These are phyloP conservation scores for Hemicordylus capensis DNA, from an alignment of 2,113 vertebrate genomes.

Conservation along the genomic window DNA sequence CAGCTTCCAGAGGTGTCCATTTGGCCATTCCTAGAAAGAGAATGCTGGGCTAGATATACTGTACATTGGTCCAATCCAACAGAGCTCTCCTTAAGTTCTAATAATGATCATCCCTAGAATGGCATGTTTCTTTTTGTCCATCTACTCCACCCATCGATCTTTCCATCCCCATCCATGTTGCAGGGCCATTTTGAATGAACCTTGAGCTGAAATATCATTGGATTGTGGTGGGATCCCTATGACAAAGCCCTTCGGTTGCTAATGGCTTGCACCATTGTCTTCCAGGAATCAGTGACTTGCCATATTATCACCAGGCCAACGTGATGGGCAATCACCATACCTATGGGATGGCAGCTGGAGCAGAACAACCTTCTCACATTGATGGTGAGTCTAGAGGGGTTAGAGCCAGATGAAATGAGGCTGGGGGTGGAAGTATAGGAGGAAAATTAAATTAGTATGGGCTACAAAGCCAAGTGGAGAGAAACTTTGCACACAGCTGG, in stretches of 20 bases:
- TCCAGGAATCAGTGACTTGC: constrained; percentile 81
- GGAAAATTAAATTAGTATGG: background rate
- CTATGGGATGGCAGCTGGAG: constrained; percentile 76
- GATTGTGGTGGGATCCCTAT: background rate
- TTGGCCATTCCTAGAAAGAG: background rate
- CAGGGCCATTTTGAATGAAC: background rate
- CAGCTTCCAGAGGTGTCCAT: background rate
- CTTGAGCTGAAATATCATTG: background rate
- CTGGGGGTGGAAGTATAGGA: background rate
- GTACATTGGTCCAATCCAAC: too few relatives aligned
- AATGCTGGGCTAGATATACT: background rate
- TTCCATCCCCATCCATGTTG: background rate
- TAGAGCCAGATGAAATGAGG: background rate
- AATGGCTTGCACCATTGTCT: constrained; percentile 18
- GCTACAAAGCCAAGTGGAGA: background rate
- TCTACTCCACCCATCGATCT: background rate
- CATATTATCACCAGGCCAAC: constrained; percentile 87
- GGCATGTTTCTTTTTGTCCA: background rate
- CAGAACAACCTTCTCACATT: constrained; percentile 76
- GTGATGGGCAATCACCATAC: constrained; percentile 81
- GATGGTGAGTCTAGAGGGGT: constrained; percentile 82
- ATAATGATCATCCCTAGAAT: background rate
- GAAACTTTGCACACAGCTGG: background rate
- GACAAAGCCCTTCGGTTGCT: rapidly evolving
- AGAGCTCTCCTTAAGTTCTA: background rate